phyloP scores from a whole-genome alignment of 2,888 invertebrate species.

The Chalcis sispes region DNA sequence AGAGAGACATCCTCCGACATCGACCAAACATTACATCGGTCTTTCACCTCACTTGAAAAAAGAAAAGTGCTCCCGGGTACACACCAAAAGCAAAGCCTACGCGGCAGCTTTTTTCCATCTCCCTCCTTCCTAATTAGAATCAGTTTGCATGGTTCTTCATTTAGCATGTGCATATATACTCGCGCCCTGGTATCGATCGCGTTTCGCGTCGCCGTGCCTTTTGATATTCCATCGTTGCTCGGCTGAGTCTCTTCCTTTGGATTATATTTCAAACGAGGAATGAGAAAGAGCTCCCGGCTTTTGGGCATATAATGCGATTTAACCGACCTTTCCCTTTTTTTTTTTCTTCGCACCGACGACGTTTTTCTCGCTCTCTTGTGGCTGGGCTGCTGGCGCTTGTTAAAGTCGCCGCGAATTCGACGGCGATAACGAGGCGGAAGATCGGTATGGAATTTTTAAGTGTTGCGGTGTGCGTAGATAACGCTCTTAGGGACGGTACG shows the following conservation, averaged over 20 bases:
- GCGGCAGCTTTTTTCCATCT: conserved; percentile 32
- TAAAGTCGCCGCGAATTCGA: not conserved
- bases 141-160: conserved; percentile 45
- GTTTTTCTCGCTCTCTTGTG: not conserved
- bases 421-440: no score
- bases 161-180: not conserved
- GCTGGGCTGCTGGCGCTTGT: not conserved
- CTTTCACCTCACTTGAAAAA: not conserved
- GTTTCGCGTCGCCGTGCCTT: conserved; percentile 23
- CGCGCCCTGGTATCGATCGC: not conserved
- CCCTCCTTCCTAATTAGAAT: conserved; percentile 43
- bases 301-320: conserved; percentile 26
- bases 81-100: conserved; percentile 11
- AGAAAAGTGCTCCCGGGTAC: not conserved
- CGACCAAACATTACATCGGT: not conserved
- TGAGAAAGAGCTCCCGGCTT: no score
- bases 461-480: no score
- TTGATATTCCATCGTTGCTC: not conserved
- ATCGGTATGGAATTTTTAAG: no score
- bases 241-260: no score
- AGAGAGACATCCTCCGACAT: not conserved
- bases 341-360: conserved; percentile 21
- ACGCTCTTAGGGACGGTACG: no score
- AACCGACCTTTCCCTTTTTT: no score
- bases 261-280: no score